These are phyloP conservation scores for Galagoides demidoff DNA, from an alignment of 2,797 vertebrate genomes.

Conservation along the genomic window DNA sequence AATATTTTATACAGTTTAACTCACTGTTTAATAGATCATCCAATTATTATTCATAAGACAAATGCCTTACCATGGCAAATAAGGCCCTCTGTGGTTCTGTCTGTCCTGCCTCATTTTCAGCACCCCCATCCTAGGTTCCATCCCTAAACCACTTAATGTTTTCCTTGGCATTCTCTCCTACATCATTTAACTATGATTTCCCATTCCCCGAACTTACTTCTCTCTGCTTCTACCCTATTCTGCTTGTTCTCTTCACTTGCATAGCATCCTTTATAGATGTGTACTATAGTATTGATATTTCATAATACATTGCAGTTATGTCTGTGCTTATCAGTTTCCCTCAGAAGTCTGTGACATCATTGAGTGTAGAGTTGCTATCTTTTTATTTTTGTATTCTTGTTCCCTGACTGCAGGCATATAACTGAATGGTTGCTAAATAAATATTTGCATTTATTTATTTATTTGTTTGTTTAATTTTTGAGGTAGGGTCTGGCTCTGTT, in stretches of 20 bases:
- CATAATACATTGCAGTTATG: not conserved
- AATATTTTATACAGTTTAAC: conserved; percentile 8
- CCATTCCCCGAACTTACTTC: not conserved
- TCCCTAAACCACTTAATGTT: not conserved
- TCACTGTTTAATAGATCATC: not conserved
- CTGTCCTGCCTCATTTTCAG: not conserved
- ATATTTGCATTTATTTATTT: not conserved
- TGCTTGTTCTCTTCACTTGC: not conserved
- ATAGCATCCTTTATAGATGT: not conserved
- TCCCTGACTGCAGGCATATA: conserved; percentile 16
- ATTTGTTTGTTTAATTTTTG: too few species aligned
- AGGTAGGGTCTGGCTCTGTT: too few species aligned
- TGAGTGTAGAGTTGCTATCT: not conserved
- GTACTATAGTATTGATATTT: not conserved
- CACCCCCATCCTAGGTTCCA: not conserved
- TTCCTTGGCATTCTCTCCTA: conserved; percentile 4
- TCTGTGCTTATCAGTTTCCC: not conserved
- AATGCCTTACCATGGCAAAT: not conserved
- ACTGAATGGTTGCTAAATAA: conserved; percentile 16
- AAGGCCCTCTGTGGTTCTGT: not conserved
- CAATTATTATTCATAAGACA: not conserved
- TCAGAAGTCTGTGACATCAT: not conserved
- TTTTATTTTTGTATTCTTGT: conserved; percentile 46
- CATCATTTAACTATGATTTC: not conserved
- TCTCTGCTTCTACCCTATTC: not conserved